Evolutionary conservation across 2,797 vertebrate species (phyloP), one percentile per base, ranked within the genome.

Genomic region (Sarcophilus harrisii): DNA sequence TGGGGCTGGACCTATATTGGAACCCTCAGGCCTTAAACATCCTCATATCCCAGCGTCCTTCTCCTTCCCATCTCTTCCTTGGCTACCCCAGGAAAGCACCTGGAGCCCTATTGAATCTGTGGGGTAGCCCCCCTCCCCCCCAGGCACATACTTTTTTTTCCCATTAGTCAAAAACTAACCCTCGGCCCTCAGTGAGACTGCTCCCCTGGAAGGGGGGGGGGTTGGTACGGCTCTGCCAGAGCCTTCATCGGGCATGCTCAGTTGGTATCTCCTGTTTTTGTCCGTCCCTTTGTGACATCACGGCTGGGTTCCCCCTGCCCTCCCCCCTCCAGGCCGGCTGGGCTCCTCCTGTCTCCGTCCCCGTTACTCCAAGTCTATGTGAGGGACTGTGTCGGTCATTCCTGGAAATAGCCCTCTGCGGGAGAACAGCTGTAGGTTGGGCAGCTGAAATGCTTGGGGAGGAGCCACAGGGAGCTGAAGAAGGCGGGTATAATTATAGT

Each of bases 181-280:
- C 45, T 97, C 55, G 95, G 66, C 89, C 73, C 91, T 29, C 91
- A 96, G 58, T 92, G 91, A 91, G 95, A 91, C 89, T 91, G 58
- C 90, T 91, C 91, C 73, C 9, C n/a, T 27, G 81, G 60, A 1
- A 0, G 49, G 60, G 58, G 62, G 91, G 60, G 57, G 57, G 60
- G 0, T 38, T 38, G 6, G 16, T n/a, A 73, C 12, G 38, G 5
- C 66, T 38, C 66, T 73, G 66, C 66, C 18, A 87, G 30, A 91
- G 21, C 93, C 55, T 89, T 29, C 59, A 27, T 59, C 57, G 30
- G 90, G 54, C 90, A 90, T 91, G 92, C 66, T 97, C 91, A 94
- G 66, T 92, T 27, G 91, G 32, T 62, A 29, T 93, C 94, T 92
- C 73, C 93, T 94, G 93, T 90, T 92, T 90, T 95, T 60, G 95